phyloP scores from a whole-genome alignment of 2,888 invertebrate genomes.

The Kuschelorhynchus macadamiae region DNA sequence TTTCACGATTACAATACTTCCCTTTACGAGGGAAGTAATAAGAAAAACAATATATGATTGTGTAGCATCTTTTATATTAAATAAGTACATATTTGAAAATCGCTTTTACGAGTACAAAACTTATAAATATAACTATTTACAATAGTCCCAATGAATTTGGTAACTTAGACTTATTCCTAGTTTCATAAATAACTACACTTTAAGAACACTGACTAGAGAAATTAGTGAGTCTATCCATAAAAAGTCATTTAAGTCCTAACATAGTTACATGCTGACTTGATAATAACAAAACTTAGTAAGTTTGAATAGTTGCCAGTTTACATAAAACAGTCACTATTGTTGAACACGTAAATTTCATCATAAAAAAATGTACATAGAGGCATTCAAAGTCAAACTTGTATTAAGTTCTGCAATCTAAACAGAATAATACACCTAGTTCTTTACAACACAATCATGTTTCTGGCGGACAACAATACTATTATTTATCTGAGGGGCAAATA shows the following conservation, averaged over 20 bases:
- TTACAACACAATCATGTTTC: no score
- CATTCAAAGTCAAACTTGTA: not conserved
- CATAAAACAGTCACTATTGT: not conserved
- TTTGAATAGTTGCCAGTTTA: not conserved
- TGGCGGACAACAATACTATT: no score
- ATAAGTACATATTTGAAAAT: constrained; percentile 54
- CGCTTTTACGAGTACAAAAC: constrained; percentile 54
- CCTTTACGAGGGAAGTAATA: no score
- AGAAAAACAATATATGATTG: no score
- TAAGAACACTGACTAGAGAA: constrained; percentile 59
- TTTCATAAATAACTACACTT: constrained; percentile 56
- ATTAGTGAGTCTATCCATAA: constrained; percentile 53
- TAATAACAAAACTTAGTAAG: not conserved
- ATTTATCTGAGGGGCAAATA: no score
- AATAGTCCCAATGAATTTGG: constrained; percentile 47
- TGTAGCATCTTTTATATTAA: constrained; percentile 37
- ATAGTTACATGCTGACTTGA: constrained; percentile 1
- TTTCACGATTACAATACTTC: no score
- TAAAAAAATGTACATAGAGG: not conserved
- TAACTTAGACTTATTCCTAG: constrained; percentile 49
- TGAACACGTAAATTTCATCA: constrained; percentile 29
- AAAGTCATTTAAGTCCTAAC: constrained; percentile 11
- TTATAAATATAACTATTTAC: constrained; percentile 48
- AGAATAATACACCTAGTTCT: no score
- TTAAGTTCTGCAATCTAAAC: not conserved